Percentiles rank a stretch among this genome's conserved stretches.
Evolutionary conservation across 1,140 invertebrate genomes (phyloP).

Genomic region (Alviniconcha marisindica): DNA sequence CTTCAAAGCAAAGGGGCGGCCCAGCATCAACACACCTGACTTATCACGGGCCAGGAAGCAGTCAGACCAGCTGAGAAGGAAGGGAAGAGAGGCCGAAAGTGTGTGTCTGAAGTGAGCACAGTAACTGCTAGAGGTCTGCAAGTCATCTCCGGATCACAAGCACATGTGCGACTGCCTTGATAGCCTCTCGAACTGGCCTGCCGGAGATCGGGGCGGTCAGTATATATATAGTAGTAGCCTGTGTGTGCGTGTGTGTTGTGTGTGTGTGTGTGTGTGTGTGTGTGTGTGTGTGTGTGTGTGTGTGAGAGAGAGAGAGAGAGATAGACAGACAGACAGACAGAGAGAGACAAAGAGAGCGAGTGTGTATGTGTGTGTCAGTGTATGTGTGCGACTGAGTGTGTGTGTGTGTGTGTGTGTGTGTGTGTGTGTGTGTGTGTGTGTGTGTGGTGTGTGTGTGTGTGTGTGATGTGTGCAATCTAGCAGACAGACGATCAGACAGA

Average conservation of each 20-base stretch:
- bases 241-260: too few relatives aligned
- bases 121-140: background rate
- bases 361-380: background rate
- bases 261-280: too few relatives aligned
- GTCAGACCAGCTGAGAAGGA: background rate
- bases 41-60: too few relatives aligned
- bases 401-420: too few relatives aligned
- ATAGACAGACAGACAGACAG: too few relatives aligned
- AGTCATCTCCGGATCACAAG: background rate
- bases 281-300: background rate
- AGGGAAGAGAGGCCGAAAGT: background rate
- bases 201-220: background rate
- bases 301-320: conserved; percentile 7
- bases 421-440: too few relatives aligned
- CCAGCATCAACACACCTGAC: too few relatives aligned
- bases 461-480: background rate
- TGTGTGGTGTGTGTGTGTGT: background rate
- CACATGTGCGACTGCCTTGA: background rate
- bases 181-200: background rate
- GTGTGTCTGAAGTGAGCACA: background rate
- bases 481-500: background rate
- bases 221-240: background rate
- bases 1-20: too few relatives aligned
- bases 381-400: background rate
- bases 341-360: background rate